Evolutionary conservation across 1,140 invertebrate species (phyloP).

Genomic region (Coptotermes formosanus): DNA sequence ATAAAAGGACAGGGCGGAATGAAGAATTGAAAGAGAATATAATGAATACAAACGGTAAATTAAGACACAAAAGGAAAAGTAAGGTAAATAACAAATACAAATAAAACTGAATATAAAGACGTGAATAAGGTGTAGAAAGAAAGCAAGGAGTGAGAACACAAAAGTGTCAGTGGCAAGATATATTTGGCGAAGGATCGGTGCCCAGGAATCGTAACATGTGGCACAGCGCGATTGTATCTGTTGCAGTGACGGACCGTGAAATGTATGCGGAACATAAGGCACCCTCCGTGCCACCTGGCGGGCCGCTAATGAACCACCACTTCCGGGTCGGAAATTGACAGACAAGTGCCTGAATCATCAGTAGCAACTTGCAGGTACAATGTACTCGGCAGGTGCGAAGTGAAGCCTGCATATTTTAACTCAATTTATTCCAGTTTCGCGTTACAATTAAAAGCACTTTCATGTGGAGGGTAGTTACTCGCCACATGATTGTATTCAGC

Average conservation of each 20-base stretch:
- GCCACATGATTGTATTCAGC: no score
- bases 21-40: no score
- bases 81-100: no score
- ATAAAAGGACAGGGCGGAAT: no score
- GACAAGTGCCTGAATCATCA: conserved; percentile 8
- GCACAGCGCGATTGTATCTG: not conserved
- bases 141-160: no score
- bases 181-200: no score
- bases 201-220: not conserved
- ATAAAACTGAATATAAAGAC: no score
- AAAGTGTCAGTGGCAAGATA: no score
- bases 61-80: no score
- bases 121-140: no score
- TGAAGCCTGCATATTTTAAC: not conserved
- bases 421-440: not conserved
- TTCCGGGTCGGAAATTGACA: not conserved
- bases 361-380: not conserved
- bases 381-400: not conserved
- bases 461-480: not conserved
- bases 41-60: no score
- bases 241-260: not conserved
- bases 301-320: not conserved
- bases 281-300: not conserved
- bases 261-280: not conserved
- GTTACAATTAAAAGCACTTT: not conserved